phyloP scores from a whole-genome alignment of 2,113 vertebrate genomes.

The Dasypus novemcinctus region DNA sequence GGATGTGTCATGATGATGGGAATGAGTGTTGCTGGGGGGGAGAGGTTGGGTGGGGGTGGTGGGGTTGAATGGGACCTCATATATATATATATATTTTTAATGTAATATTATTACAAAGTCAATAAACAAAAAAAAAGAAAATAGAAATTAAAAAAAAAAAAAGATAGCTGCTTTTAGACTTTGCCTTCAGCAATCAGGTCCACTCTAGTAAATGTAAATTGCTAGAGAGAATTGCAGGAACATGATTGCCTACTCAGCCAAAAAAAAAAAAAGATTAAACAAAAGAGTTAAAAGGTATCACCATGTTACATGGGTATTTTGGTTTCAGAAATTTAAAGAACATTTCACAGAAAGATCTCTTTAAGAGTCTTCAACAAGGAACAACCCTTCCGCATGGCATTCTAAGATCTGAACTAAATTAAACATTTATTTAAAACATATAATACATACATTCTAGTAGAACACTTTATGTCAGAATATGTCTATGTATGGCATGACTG shows the following conservation, averaged over 20 bases:
- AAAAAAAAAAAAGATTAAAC: constrained; percentile 12
- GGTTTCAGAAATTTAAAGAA: constrained; percentile 47
- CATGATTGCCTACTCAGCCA: constrained; percentile 49
- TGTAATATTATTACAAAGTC: too few species aligned
- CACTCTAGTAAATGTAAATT: not conserved
- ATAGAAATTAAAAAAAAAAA: too few species aligned
- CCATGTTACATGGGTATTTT: constrained; percentile 49
- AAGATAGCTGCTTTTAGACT: constrained; percentile 31
- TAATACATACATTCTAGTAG: not conserved
- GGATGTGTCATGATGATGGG: too few species aligned
- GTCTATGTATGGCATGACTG: not conserved
- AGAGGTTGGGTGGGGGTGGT: too few species aligned
- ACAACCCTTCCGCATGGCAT: not conserved
- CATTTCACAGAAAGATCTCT: not conserved
- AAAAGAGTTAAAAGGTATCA: constrained; percentile 44
- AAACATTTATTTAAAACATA: constrained; percentile 33
- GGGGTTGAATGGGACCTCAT: too few species aligned
- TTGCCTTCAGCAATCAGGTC: not conserved
- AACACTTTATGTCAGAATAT: constrained; percentile 21
- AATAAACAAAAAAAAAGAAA: too few species aligned
- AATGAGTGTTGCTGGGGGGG: too few species aligned
- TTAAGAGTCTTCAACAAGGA: not conserved
- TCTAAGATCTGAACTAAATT: constrained; percentile 23
- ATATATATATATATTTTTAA: too few species aligned
- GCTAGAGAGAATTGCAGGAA: constrained; percentile 18